Evolutionary conservation across 2,888 invertebrate species (phyloP).

Genomic region (Cylloceria caligata): DNA sequence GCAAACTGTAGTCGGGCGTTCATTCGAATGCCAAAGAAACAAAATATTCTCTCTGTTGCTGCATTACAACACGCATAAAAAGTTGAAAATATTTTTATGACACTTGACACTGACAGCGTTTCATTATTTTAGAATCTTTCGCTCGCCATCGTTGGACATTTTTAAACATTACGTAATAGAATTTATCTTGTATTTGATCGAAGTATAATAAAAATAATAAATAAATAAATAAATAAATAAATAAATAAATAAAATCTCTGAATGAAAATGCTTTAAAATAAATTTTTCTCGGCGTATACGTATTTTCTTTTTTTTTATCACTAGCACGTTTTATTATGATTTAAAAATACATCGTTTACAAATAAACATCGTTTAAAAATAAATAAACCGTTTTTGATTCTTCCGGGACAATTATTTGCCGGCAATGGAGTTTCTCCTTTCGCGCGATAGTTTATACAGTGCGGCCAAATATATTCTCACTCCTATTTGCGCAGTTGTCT

Average conservation of each 20-base stretch:
- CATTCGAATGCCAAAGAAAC: background rate
- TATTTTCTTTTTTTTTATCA: background rate
- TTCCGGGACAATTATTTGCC: conserved; percentile 39
- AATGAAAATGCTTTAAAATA: background rate
- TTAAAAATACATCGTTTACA: conserved; percentile 9
- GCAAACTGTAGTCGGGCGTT: background rate
- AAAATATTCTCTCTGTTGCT: background rate
- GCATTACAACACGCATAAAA: background rate
- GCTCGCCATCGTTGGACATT: too few relatives aligned
- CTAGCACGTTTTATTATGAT: background rate
- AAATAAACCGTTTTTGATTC: conserved; percentile 6
- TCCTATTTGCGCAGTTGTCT: conserved; percentile 28
- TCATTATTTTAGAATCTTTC: too few relatives aligned
- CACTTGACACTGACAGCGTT: background rate
- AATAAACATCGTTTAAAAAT: conserved; percentile 9
- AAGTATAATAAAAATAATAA: too few relatives aligned
- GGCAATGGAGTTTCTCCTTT: conserved; percentile 1
- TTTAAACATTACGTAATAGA: too few relatives aligned
- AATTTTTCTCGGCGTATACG: background rate
- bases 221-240: background rate
- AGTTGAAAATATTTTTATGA: background rate
- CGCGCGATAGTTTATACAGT: conserved; percentile 8
- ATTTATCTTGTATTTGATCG: background rate
- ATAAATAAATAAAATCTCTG: background rate
- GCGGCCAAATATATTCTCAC: conserved; percentile 6